Evolutionary conservation across 2,113 vertebrate species (phyloP).

Genomic region (Thamnophis sirtalis): DNA sequence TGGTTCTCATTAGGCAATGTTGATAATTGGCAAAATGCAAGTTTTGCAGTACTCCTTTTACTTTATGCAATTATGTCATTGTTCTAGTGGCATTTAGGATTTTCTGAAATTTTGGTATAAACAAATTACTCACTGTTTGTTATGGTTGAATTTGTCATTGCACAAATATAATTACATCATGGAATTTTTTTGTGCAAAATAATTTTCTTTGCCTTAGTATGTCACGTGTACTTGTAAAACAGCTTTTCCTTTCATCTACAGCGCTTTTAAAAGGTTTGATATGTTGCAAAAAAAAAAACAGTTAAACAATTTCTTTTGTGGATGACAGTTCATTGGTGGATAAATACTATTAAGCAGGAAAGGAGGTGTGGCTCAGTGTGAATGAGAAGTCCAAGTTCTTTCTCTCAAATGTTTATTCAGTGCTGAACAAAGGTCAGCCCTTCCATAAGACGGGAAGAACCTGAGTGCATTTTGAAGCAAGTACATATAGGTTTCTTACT

Average conservation of each 20-base stretch:
- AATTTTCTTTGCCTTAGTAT: neutral
- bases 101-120: neutral
- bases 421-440: neutral
- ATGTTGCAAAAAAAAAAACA: neutral
- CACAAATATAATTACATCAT: neutral
- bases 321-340: neutral
- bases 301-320: neutral
- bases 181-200: neutral
- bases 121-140: neutral
- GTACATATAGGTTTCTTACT: too few relatives aligned
- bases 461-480: neutral
- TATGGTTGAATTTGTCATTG: neutral
- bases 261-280: neutral
- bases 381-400: neutral
- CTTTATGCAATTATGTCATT: neutral
- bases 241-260: neutral
- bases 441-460: neutral
- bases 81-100: neutral
- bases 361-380: neutral
- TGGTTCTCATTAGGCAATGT: neutral
- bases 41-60: neutral
- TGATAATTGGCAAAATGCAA: too few relatives aligned
- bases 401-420: neutral
- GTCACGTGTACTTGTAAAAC: neutral
- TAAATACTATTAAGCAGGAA: neutral